Percentiles rank a stretch among this genome's conserved stretches.
phyloP scores from a whole-genome alignment of 2,113 vertebrate genomes.

The Oreotrochilus melanogaster region DNA sequence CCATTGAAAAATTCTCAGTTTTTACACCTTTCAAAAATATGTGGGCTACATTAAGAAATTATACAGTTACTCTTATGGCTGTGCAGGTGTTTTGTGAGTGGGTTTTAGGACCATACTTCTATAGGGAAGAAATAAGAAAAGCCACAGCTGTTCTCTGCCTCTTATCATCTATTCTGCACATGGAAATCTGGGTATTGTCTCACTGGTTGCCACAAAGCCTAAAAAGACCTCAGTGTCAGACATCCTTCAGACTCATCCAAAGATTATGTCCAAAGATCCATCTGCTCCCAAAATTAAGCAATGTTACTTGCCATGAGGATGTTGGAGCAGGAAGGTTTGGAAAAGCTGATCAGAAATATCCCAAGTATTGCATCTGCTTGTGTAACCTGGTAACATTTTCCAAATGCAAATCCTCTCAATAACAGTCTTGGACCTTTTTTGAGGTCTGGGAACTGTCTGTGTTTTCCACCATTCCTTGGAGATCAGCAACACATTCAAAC shows the following conservation, averaged over 20 bases:
- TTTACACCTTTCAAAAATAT: background rate
- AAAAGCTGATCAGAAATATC: conserved; percentile 41
- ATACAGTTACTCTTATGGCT: rapidly evolving
- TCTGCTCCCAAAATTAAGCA: background rate
- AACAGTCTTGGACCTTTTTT: background rate
- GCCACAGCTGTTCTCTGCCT: background rate
- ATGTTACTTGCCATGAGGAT: background rate
- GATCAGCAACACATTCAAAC: background rate
- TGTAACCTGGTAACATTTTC: conserved; percentile 46
- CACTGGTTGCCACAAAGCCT: background rate
- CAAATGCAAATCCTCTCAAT: conserved; percentile 37
- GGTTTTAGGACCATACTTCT: background rate
- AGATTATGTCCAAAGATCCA: background rate
- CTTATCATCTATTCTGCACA: background rate
- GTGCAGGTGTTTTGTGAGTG: background rate
- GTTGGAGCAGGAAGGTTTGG: conserved; percentile 9
- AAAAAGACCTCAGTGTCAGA: background rate
- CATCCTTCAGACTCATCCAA: background rate
- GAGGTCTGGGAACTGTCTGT: conserved; percentile 28
- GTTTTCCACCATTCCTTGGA: background rate
- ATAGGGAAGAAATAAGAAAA: background rate
- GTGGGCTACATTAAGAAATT: background rate
- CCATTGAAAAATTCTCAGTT: background rate
- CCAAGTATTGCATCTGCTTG: conserved; percentile 7
- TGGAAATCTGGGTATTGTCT: background rate